phyloP scores from a whole-genome alignment of 2,113 vertebrate genomes.

The Urocitellus parryii region DNA sequence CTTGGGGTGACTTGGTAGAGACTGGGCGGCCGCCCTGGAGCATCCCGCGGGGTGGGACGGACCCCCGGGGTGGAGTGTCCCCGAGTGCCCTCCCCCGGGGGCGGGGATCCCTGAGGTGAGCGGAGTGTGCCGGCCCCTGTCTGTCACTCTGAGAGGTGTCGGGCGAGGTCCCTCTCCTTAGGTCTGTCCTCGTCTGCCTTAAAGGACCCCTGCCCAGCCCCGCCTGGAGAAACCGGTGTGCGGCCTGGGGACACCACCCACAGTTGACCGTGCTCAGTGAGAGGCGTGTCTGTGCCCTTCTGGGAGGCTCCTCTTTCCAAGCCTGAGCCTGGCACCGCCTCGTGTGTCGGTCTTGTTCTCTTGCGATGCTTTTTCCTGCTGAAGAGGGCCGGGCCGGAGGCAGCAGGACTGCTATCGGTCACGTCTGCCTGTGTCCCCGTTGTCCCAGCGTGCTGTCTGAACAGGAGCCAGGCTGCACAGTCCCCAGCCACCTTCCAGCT shows the following conservation, averaged over 20 bases:
- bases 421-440: no score
- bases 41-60: fast-evolving
- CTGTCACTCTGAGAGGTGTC: not conserved
- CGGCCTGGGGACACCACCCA: fast-evolving
- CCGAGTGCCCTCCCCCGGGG: fast-evolving
- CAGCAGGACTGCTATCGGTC: fast-evolving
- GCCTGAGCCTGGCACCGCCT: not conserved
- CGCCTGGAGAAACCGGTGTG: not conserved
- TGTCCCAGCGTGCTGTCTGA: no score
- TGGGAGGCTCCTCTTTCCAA: fast-evolving
- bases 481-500: not conserved
- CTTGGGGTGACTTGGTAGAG: no score
- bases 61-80: fast-evolving
- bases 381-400: not conserved
- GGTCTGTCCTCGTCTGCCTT: no score
- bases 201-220: no score
- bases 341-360: not conserved
- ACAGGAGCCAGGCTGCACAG: not conserved
- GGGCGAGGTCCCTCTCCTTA: not conserved
- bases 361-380: not conserved
- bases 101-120: no score
- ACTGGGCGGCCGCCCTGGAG: no score
- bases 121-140: not conserved
- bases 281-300: not conserved
- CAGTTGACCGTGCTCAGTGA: fast-evolving